These are phyloP conservation scores for Canis aureus DNA, from an alignment of 2,113 vertebrate species.

Conservation along the genomic window DNA sequence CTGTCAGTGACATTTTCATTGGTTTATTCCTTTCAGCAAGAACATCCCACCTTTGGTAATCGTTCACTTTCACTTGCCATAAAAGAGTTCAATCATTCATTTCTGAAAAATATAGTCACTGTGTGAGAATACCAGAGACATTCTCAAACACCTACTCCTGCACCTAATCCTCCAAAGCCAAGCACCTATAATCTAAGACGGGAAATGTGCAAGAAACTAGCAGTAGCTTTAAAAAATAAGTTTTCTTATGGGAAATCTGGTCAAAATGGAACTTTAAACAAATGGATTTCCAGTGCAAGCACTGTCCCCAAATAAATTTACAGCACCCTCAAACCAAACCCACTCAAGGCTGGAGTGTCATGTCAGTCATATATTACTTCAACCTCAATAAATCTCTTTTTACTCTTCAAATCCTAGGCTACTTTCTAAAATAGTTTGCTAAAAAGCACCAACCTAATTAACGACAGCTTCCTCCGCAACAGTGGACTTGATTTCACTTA, in stretches of 20 bases:
- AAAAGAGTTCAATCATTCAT: background rate
- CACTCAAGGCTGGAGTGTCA: constrained; percentile 79
- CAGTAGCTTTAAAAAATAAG: background rate
- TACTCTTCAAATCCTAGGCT: constrained; percentile 79
- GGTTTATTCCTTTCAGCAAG: constrained; percentile 69
- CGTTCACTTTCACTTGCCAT: background rate
- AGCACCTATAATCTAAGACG: background rate
- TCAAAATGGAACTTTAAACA: constrained; percentile 80
- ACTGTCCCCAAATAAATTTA: constrained; percentile 83
- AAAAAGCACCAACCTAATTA: constrained; percentile 91
- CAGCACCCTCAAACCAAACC: constrained; percentile 77
- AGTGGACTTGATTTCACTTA: constrained; percentile 92
- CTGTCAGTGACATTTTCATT: constrained; percentile 53
- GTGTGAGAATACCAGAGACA: background rate
- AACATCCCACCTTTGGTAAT: constrained; percentile 51
- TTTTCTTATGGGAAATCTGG: constrained; percentile 53
- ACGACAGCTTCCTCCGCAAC: constrained; percentile 90
- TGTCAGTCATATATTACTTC: constrained; percentile 81
- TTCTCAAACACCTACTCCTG: constrained; percentile 24
- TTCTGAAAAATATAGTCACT: constrained; percentile 8
- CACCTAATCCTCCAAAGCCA: constrained; percentile 23
- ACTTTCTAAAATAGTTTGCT: constrained; percentile 87
- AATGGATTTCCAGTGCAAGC: constrained; percentile 78
- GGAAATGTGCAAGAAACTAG: background rate
- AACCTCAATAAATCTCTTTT: constrained; percentile 85